A percentile compares a stretch with the other conserved stretches of the same genome.
Conservation (phyloP, 1,140 invertebrate genomes). For the Hylyphantes graminicola region DNA sequence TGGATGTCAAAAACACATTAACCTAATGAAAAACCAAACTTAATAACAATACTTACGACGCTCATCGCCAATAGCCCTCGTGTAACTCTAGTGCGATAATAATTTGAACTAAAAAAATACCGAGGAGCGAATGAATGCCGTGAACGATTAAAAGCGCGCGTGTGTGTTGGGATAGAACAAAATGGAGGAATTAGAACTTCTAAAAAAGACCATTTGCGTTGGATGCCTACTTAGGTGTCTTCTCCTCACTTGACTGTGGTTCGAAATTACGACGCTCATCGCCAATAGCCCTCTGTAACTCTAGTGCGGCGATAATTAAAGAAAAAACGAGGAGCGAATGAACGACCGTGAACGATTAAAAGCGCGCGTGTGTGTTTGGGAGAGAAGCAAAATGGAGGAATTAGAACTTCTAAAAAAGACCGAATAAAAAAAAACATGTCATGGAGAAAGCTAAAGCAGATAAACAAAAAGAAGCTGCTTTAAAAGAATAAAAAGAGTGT, state of each 20-base stretch:
- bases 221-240: too few species aligned
- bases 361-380: not conserved
- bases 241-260: too few species aligned
- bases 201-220: slow-evolving; percentile 9
- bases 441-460: slow-evolving; percentile 47
- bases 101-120: too few species aligned
- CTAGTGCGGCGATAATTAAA: too few species aligned
- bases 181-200: not conserved
- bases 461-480: slow-evolving; percentile 32
- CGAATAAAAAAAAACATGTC: slow-evolving; percentile 47
- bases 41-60: too few species aligned
- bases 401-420: not conserved
- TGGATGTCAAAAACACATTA: too few species aligned
- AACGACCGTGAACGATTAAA: slow-evolving; percentile 57
- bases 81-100: too few species aligned
- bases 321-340: slow-evolving; percentile 20
- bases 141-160: slow-evolving; percentile 45
- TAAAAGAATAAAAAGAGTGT: slow-evolving; percentile 6
- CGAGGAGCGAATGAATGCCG: slow-evolving; percentile 50
- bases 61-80: too few species aligned
- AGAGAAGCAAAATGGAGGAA: not conserved
- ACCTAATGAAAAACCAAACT: too few species aligned
- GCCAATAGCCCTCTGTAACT: too few species aligned
- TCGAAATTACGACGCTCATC: too few species aligned
- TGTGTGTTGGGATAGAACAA: not conserved